Evolutionary conservation across 2,797 vertebrate species (phyloP).

Genomic region (Pipistrellus pipistrellus): DNA sequence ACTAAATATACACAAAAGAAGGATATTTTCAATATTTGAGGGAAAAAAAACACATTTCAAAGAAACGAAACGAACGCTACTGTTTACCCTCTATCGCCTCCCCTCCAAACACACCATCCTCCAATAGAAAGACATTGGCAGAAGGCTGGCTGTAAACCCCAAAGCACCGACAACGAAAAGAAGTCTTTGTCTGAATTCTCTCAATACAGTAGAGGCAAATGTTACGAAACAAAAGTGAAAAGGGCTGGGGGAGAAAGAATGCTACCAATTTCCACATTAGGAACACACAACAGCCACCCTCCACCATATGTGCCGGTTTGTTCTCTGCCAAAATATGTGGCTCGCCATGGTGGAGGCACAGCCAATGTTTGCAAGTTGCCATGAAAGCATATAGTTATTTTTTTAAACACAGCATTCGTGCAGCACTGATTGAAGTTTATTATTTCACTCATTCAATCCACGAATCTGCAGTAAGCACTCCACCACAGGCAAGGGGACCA

Average conservation of each 20-base stretch:
- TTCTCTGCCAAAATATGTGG: conserved; percentile 39
- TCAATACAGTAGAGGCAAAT: conserved; percentile 43
- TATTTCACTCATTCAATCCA: conserved; percentile 56
- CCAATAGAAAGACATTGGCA: neutral
- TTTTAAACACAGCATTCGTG: neutral
- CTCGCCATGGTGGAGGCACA: conserved; percentile 3
- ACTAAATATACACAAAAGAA: neutral
- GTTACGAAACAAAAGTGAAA: conserved; percentile 67
- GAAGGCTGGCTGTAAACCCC: conserved; percentile 21
- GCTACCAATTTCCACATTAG: conserved; percentile 15
- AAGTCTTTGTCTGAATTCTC: conserved; percentile 59
- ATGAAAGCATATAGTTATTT: neutral
- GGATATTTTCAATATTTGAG: neutral
- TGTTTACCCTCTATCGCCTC: neutral
- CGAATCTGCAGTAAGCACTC: conserved; percentile 23
- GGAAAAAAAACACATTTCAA: neutral
- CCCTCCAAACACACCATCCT: neutral
- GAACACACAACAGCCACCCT: conserved; percentile 29
- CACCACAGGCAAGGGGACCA: neutral
- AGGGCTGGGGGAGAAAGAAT: neutral
- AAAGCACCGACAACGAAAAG: neutral
- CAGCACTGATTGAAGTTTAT: neutral
- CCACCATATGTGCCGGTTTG: conserved; percentile 16
- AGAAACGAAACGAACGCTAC: neutral
- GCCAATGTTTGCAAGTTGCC: conserved; percentile 24